Conservation (phyloP, 2,888 invertebrate species). For the Apocheima hispidaria region DNA sequence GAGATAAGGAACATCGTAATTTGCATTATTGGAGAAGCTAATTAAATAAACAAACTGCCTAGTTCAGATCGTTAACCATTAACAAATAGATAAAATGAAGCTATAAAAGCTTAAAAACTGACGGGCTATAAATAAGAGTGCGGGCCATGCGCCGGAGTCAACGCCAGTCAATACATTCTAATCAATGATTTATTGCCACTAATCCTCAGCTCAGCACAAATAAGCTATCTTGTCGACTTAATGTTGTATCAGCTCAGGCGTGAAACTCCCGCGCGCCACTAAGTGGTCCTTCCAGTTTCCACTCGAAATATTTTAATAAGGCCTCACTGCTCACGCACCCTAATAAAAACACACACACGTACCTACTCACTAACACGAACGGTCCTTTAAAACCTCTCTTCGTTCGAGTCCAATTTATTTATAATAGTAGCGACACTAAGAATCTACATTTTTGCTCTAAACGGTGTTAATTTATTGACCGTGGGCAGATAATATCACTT, state of each 20-base stretch:
- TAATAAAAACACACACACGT: constrained; percentile 82
- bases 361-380: constrained; percentile 70
- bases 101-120: constrained; percentile 76
- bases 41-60: constrained; percentile 72
- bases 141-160: constrained; percentile 75
- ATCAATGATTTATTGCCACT: constrained; percentile 86
- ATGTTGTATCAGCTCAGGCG: constrained; percentile 85
- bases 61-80: constrained; percentile 67
- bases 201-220: constrained; percentile 85
- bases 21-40: constrained; percentile 64
- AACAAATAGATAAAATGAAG: constrained; percentile 74
- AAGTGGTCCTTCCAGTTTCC: constrained; percentile 87
- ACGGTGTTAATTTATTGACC: constrained; percentile 86
- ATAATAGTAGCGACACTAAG: constrained; percentile 85
- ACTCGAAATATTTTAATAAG: constrained; percentile 87
- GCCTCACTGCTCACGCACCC: constrained; percentile 84
- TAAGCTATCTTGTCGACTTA: constrained; percentile 86
- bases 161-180: constrained; percentile 86
- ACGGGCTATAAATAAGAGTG: constrained; percentile 75
- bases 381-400: constrained; percentile 67
- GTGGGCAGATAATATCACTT: constrained; percentile 86
- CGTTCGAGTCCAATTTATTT: constrained; percentile 77
- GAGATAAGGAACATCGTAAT: constrained; percentile 60
- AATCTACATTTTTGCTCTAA: constrained; percentile 86
- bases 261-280: constrained; percentile 86